These are phyloP conservation scores for Megathymus violae DNA, from an alignment of 1,140 invertebrate species.

Conservation along the genomic window DNA sequence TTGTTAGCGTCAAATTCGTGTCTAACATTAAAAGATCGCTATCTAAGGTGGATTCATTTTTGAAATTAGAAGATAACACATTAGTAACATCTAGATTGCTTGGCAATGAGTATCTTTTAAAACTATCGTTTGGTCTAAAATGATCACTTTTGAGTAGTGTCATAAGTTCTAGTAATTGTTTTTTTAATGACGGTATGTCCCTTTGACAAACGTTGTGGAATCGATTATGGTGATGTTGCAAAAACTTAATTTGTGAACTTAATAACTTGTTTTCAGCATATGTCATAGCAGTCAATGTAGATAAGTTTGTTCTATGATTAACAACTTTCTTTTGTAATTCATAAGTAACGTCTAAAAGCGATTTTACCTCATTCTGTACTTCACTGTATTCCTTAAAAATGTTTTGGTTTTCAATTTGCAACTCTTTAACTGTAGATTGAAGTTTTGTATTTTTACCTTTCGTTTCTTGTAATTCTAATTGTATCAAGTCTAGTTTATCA, in stretches of 20 bases:
- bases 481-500: constrained; percentile 37
- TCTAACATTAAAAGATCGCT: constrained; percentile 76
- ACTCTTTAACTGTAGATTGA: constrained; percentile 40
- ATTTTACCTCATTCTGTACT: constrained; percentile 59
- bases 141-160: constrained; percentile 56
- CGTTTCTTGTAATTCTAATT: constrained; percentile 41
- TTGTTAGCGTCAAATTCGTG: constrained; percentile 68
- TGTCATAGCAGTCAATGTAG: constrained; percentile 77
- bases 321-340: constrained; percentile 72
- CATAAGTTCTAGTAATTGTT: constrained; percentile 60
- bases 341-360: constrained; percentile 54
- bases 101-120: constrained; percentile 63
- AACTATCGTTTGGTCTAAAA: constrained; percentile 48
- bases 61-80: constrained; percentile 47
- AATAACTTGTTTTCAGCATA: constrained; percentile 75
- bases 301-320: constrained; percentile 72
- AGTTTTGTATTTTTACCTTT: constrained; percentile 54
- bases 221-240: constrained; percentile 67
- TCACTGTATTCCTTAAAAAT: constrained; percentile 57
- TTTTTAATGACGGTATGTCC: constrained; percentile 70
- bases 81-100: constrained; percentile 56
- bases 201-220: constrained; percentile 71
- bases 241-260: constrained; percentile 67
- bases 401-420: constrained; percentile 48
- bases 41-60: constrained; percentile 72